Evolutionary conservation across 2,888 invertebrate species (phyloP).

Genomic region (Aphrophora alni): DNA sequence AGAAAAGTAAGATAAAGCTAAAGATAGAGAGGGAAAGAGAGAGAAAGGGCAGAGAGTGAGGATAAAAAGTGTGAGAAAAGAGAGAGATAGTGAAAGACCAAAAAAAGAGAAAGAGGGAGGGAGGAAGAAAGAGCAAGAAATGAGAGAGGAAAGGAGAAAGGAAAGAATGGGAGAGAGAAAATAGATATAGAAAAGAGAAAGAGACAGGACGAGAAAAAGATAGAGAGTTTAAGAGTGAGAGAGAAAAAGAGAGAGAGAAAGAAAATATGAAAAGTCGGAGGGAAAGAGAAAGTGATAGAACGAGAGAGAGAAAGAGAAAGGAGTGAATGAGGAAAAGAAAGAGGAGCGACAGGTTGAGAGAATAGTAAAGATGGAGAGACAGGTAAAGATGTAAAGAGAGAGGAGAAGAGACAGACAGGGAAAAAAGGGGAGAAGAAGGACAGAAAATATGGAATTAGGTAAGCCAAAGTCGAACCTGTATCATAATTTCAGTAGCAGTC

Average conservation of each 20-base stretch:
- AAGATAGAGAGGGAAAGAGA: no score
- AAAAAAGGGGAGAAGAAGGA: neutral
- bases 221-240: no score
- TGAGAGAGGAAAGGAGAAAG: no score
- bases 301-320: constrained; percentile 24
- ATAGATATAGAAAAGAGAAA: no score
- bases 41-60: neutral
- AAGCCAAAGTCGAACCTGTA: no score
- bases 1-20: neutral
- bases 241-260: no score
- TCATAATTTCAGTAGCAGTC: no score
- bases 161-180: no score
- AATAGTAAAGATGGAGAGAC: constrained; percentile 11
- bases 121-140: no score
- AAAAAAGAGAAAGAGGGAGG: no score
- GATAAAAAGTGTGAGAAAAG: neutral
- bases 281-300: constrained; percentile 1
- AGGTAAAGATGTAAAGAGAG: constrained; percentile 26
- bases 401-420: constrained; percentile 20
- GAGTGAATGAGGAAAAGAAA: constrained; percentile 17
- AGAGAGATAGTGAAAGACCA: constrained; percentile 6
- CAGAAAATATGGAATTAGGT: no score
- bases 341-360: constrained; percentile 16
- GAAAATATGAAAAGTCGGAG: neutral
- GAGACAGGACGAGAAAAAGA: no score